phyloP scores from a whole-genome alignment of 2,888 invertebrate genomes.

The Macrosiphum euphorbiae region DNA sequence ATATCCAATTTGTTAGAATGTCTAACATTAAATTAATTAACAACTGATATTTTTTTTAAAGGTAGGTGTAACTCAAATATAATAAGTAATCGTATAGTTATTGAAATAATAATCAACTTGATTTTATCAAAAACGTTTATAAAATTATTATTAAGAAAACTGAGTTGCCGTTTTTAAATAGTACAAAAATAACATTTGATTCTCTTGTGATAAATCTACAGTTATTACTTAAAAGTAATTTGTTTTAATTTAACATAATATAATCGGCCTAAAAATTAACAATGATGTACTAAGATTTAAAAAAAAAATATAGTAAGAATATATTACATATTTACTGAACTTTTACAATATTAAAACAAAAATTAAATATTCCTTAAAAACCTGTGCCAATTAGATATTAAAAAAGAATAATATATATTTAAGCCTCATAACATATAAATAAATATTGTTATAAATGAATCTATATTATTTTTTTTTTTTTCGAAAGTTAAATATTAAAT shows the following conservation, averaged over 20 bases:
- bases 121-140: not conserved
- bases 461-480: not conserved
- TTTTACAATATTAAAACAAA: not conserved
- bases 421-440: not conserved
- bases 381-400: not conserved
- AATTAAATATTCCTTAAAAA: not conserved
- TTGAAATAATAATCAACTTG: not conserved
- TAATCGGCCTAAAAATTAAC: not conserved
- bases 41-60: not conserved
- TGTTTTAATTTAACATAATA: not conserved
- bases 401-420: not conserved
- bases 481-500: not conserved
- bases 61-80: not conserved
- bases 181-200: not conserved
- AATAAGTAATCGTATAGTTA: not conserved
- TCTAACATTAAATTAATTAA: not conserved
- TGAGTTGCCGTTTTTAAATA: not conserved
- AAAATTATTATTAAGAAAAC: not conserved
- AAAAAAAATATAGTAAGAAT: not conserved
- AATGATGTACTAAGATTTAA: not conserved
- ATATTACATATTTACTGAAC: not conserved
- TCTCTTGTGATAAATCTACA: not conserved
- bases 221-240: not conserved
- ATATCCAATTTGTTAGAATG: not conserved
- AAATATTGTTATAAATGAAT: conserved; percentile 25